Conservation (phyloP, 2,797 vertebrate genomes). For the Varecia variegata region DNA sequence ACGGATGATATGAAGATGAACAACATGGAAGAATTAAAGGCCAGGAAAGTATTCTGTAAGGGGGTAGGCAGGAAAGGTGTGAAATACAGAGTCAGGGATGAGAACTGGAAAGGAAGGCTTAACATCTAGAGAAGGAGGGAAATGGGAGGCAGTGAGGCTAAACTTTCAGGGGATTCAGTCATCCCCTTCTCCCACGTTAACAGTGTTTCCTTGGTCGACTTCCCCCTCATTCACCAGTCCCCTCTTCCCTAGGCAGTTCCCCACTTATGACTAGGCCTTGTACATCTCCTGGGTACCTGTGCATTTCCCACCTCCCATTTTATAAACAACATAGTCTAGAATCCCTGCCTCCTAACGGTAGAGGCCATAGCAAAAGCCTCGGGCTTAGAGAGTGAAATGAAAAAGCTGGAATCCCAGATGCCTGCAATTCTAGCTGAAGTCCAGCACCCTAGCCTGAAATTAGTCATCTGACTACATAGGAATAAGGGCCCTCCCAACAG, state of each 20-base stretch:
- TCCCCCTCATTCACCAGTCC: not conserved
- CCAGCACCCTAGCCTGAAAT: constrained; percentile 5
- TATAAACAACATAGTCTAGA: not conserved
- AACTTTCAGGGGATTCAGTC: not conserved
- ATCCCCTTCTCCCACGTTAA: not conserved
- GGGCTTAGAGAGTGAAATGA: not conserved
- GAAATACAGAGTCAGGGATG: not conserved
- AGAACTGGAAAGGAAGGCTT: not conserved
- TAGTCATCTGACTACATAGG: not conserved
- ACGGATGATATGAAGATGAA: not conserved
- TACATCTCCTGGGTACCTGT: not conserved
- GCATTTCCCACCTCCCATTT: not conserved
- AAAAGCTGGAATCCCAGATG: not conserved
- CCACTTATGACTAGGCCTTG: not conserved
- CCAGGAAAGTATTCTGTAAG: not conserved
- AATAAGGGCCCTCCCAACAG: not conserved
- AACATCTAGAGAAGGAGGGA: not conserved
- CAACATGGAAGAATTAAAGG: not conserved
- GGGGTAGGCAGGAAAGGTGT: not conserved
- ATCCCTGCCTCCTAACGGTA: not conserved
- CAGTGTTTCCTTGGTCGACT: not conserved
- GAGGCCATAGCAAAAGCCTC: not conserved
- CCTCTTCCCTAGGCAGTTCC: not conserved
- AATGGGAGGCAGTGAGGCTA: not conserved
- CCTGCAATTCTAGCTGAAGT: not conserved